Conservation (phyloP, 1,140 invertebrate genomes). For the Scaptodrosophila lebanonensis region DNA sequence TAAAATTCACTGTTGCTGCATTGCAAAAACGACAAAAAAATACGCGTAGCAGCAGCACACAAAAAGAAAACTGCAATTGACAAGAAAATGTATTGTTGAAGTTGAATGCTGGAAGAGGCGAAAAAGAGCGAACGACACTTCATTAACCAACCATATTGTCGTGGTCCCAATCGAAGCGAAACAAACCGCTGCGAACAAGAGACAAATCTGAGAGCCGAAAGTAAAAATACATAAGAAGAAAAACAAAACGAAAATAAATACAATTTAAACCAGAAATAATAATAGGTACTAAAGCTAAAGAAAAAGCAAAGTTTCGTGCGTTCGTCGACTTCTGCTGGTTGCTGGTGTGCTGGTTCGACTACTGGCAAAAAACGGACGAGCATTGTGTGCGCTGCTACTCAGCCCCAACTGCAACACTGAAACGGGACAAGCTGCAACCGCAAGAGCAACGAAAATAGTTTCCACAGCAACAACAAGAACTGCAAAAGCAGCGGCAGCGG, state of each 20-base stretch:
- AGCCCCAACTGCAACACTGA: too few species aligned
- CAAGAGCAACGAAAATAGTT: too few species aligned
- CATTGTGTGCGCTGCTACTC: too few species aligned
- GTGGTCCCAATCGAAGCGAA: slow-evolving; percentile 30
- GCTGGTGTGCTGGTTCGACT: slow-evolving; percentile 45
- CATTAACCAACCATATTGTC: slow-evolving; percentile 41
- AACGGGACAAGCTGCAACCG: too few species aligned
- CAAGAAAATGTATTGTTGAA: slow-evolving; percentile 23
- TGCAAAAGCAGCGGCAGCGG: slow-evolving; percentile 12
- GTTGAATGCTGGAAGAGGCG: slow-evolving; percentile 34
- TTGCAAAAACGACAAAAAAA: too few species aligned
- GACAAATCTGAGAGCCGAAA: slow-evolving; percentile 3
- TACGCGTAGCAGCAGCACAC: background rate
- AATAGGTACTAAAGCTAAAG: too few species aligned
- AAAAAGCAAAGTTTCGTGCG: slow-evolving; percentile 39
- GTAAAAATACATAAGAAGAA: slow-evolving; percentile 6
- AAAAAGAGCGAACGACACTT: slow-evolving; percentile 35
- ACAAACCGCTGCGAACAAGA: slow-evolving; percentile 8
- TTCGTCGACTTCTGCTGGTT: slow-evolving; percentile 48
- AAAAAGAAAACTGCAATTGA: background rate
- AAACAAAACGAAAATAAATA: slow-evolving; percentile 34
- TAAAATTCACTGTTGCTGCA: too few species aligned
- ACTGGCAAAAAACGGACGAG: slow-evolving; percentile 20
- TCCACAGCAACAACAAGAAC: too few species aligned
- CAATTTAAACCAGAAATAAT: slow-evolving; percentile 36